These are phyloP conservation scores for Girardinichthys multiradiatus DNA, from an alignment of 2,113 vertebrate genomes.

Conservation along the genomic window DNA sequence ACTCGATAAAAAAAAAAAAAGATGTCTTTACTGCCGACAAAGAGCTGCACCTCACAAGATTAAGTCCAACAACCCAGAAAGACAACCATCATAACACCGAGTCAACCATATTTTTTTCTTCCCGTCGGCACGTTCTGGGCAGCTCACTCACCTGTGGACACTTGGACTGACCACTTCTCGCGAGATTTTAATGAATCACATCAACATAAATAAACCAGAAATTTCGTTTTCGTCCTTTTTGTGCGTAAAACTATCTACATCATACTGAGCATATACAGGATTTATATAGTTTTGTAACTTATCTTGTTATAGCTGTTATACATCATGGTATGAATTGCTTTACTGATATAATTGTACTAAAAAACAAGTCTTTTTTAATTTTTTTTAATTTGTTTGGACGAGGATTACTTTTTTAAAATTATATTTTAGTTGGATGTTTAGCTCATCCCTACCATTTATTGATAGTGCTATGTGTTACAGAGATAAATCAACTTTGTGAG, in stretches of 20 bases:
- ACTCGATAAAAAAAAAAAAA: background rate
- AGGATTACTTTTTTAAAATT: too few species aligned
- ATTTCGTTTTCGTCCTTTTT: background rate
- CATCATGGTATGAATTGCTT: too few species aligned
- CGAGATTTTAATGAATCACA: background rate
- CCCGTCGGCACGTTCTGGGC: background rate
- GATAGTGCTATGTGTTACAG: too few species aligned
- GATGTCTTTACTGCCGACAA: background rate
- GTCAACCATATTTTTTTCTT: background rate
- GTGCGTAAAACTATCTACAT: background rate
- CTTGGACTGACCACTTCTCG: background rate
- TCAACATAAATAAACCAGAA: background rate
- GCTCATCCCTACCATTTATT: too few species aligned
- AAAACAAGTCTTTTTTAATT: too few species aligned
- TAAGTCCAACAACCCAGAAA: background rate
- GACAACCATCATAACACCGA: background rate
- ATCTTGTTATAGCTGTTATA: too few species aligned
- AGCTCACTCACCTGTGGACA: background rate
- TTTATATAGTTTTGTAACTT: too few species aligned
- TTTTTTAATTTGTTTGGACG: too few species aligned
- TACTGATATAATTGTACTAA: too few species aligned
- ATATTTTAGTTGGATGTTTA: too few species aligned
- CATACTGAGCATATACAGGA: too few species aligned
- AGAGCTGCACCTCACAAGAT: background rate
- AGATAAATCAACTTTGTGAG: too few species aligned